Conservation (phyloP, 2,113 vertebrate species). For the Antechinus stuartii region DNA sequence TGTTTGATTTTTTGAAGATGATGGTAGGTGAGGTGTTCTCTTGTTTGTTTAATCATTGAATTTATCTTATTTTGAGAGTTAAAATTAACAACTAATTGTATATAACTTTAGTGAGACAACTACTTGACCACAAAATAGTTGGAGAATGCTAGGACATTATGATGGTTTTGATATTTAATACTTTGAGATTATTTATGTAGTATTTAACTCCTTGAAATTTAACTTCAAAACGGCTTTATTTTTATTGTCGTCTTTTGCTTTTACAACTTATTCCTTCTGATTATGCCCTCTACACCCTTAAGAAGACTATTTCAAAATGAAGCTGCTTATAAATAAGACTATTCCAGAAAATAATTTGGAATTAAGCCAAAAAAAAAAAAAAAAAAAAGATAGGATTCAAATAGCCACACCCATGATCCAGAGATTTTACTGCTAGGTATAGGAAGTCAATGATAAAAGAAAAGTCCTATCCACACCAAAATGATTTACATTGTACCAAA, state of each 20-base stretch:
- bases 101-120: background rate
- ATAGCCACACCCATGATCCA: background rate
- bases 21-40: background rate
- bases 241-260: background rate
- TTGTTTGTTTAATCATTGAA: background rate
- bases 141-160: background rate
- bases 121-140: background rate
- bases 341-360: background rate
- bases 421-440: background rate
- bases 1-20: background rate
- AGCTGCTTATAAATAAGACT: background rate
- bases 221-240: background rate
- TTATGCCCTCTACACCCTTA: background rate
- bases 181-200: background rate
- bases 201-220: background rate
- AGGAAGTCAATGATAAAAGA: background rate
- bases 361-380: background rate
- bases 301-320: background rate
- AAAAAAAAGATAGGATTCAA: background rate
- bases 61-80: background rate
- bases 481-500: background rate
- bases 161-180: background rate
- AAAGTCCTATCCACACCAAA: background rate
- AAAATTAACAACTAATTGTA: background rate
- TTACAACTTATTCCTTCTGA: background rate